Evolutionary conservation across 2,113 vertebrate species (phyloP).

Genomic region (Oceanites oceanicus): DNA sequence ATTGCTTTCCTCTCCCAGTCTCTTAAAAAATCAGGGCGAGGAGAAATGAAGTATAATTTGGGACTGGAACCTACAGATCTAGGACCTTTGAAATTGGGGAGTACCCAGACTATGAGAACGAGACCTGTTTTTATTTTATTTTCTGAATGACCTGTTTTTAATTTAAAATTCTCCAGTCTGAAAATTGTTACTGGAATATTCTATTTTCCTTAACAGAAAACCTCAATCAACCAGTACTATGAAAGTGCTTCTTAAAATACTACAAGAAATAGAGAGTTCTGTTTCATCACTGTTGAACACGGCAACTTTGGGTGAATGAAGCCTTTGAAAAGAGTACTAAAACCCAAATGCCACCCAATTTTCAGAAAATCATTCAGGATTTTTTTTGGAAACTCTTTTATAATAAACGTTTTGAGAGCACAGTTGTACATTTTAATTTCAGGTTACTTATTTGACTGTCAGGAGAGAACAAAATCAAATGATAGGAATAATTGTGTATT

Average conservation of each 20-base stretch:
- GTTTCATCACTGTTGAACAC: neutral
- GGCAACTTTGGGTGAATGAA: neutral
- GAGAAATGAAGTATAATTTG: neutral
- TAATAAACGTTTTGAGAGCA: neutral
- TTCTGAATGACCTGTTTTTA: neutral
- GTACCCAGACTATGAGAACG: neutral
- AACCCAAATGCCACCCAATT: neutral
- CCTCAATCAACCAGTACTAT: neutral
- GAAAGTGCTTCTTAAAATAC: neutral
- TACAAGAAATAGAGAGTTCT: neutral
- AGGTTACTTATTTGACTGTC: neutral
- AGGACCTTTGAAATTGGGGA: neutral
- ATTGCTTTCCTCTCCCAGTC: neutral
- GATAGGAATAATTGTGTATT: neutral
- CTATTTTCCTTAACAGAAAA: neutral
- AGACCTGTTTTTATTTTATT: too few species aligned
- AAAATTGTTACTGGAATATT: neutral
- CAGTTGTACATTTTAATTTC: neutral
- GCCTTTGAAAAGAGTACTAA: neutral
- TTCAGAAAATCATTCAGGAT: neutral
- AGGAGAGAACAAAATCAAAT: neutral
- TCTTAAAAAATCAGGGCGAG: neutral
- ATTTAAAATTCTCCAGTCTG: neutral
- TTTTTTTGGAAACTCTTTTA: neutral
- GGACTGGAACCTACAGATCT: neutral